Base-by-base conservation (phyloP, 2,113 vertebrate genomes). In the Typhlomys cinereus region DNA sequence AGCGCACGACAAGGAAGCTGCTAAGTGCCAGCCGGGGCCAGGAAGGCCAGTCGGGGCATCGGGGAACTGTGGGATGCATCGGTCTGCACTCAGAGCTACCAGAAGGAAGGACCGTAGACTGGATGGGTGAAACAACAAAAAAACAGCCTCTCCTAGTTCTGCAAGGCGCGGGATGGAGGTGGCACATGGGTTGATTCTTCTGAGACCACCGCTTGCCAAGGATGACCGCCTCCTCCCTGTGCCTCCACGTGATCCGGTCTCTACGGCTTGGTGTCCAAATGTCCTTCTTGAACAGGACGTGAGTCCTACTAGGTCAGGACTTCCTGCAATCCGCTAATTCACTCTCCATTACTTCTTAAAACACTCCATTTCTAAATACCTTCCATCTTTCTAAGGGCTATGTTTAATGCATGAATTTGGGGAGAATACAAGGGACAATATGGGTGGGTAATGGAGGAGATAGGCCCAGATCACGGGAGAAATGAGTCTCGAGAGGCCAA, bases 51-150 rank as follows among this genome's bases (percentile, higher is more conserved):
- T 21, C 4, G 36, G 76, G 50, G 9, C 34, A 15, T n/a, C n/a
- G n/a, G n/a, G n/a, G n/a, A n/a, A n/a, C n/a, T 0, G 0, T 2
- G 9, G 76, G 46, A 20, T 50, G 4, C 44, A 20, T 31, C 1
- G 10, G 44, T 13, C 69, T 29, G 62, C 34, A n/a, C n/a, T 48
- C 12, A 17, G 69, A 18, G 48, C n/a, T 41, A 18, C 73, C 10
- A 0, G 0, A 44, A 41, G 31, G 11, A 48, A 52, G 18, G 3
- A 21, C 21, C 31, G 41, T 9, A 27, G 48, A 15, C 62, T 7
- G 7, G 7, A 64, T 1, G 2, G 6, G 54, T 85, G 52, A 46
- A 36, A 54, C 39, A 39, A n/a, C 46, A 44, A n/a, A 59, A 67
- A 48, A 3, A 9, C 1, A 15, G 29, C 34, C 57, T 48, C 90